Conservation (phyloP, 1,140 invertebrate species). For the Gonioctena quinquepunctata region DNA sequence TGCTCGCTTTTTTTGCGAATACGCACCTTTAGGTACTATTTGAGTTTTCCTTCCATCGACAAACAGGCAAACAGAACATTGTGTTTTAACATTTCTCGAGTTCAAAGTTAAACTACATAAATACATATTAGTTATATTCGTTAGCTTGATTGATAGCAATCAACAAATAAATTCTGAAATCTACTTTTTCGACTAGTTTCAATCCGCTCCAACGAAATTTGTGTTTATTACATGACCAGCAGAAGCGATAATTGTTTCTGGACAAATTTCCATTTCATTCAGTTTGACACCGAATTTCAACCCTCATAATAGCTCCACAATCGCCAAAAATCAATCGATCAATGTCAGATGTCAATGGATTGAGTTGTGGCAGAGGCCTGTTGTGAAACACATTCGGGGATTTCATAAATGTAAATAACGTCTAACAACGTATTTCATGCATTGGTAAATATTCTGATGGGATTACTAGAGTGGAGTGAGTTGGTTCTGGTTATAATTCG, state of each 20-base stretch:
- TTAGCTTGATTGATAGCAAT: too few species aligned
- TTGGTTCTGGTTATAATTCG: background rate
- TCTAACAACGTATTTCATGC: too few species aligned
- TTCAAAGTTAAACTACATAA: too few species aligned
- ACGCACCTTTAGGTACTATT: too few species aligned
- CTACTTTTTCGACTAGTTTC: too few species aligned
- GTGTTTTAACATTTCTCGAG: too few species aligned
- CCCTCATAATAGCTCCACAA: background rate
- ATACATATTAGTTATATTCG: too few species aligned
- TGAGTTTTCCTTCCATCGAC: too few species aligned
- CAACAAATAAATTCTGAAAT: too few species aligned
- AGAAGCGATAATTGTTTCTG: background rate
- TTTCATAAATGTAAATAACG: background rate
- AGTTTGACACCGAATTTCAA: background rate
- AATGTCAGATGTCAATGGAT: background rate
- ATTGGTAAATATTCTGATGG: background rate
- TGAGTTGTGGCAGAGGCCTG: background rate
- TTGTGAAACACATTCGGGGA: background rate
- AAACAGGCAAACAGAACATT: too few species aligned
- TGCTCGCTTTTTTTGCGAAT: too few species aligned
- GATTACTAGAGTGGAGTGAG: background rate
- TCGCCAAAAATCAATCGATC: background rate
- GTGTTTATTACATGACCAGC: background rate
- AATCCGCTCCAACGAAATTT: too few species aligned
- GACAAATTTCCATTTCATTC: background rate